phyloP scores from a whole-genome alignment of 2,888 invertebrate genomes.

The Sycophila texana region DNA sequence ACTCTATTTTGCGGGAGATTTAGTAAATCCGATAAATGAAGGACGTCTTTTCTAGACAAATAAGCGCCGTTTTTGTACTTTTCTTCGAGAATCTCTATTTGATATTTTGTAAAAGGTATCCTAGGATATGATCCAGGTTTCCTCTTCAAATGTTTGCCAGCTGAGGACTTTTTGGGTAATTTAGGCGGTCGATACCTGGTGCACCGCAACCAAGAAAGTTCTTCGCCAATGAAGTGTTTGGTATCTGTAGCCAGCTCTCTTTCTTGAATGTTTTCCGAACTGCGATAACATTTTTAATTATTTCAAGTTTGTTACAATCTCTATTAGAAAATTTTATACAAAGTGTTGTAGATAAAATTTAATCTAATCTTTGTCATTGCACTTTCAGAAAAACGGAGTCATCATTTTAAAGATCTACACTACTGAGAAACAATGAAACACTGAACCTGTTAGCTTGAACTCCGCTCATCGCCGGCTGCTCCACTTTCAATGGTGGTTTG shows the following conservation, averaged over 20 bases:
- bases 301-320: neutral
- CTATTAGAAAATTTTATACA: neutral
- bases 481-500: neutral
- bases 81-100: constrained; percentile 82
- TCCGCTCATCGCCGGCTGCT: neutral
- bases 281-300: neutral
- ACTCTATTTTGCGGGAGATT: constrained; percentile 84
- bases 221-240: constrained; percentile 37
- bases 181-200: constrained; percentile 86
- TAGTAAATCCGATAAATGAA: constrained; percentile 80
- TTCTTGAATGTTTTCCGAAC: neutral
- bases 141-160: constrained; percentile 63
- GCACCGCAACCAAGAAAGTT: constrained; percentile 81
- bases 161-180: constrained; percentile 79
- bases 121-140: constrained; percentile 74
- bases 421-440: neutral
- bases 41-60: constrained; percentile 83
- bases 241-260: neutral
- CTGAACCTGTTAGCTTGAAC: constrained; percentile 13
- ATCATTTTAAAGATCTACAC: neutral
- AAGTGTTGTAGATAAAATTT: neutral
- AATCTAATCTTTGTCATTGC: neutral
- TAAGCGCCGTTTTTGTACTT: constrained; percentile 83
- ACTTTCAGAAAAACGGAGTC: neutral
- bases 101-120: constrained; percentile 85